Conservation (phyloP, 1,140 invertebrate species). For the Temnothorax nylanderi region DNA sequence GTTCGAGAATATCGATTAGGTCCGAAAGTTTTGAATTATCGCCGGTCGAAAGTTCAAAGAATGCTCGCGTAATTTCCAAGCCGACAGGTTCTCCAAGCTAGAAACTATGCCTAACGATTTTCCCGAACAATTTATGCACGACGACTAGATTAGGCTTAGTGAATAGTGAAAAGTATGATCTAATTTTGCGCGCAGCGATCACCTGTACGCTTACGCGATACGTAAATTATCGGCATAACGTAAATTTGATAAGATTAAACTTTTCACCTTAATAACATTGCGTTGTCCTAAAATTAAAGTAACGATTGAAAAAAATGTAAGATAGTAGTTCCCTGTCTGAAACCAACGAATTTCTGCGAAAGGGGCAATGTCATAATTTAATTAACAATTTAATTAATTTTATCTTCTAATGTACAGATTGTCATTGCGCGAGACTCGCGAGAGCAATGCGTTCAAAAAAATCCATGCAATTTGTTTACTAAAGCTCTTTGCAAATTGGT, state of each 20-base stretch:
- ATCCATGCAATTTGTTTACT: slow-evolving; percentile 23
- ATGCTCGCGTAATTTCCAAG: slow-evolving; percentile 67
- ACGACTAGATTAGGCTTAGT: slow-evolving; percentile 44
- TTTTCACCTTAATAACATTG: neutral
- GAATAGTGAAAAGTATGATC: slow-evolving; percentile 58
- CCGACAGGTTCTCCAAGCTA: slow-evolving; percentile 25
- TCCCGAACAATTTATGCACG: slow-evolving; percentile 68
- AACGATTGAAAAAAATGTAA: slow-evolving; percentile 37
- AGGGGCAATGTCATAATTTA: slow-evolving; percentile 54
- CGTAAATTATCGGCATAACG: slow-evolving; percentile 26
- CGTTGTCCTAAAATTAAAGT: slow-evolving; percentile 9
- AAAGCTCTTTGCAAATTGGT: neutral
- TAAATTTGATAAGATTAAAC: slow-evolving; percentile 48
- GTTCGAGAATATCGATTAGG: slow-evolving; percentile 9
- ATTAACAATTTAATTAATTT: slow-evolving; percentile 65
- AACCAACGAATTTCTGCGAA: neutral
- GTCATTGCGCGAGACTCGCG: neutral
- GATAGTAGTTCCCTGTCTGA: neutral
- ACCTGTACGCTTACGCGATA: slow-evolving; percentile 10
- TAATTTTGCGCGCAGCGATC: slow-evolving; percentile 47
- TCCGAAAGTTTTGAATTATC: slow-evolving; percentile 71
- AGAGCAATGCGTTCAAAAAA: slow-evolving; percentile 2
- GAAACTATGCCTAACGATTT: slow-evolving; percentile 73
- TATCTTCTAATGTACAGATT: slow-evolving; percentile 57
- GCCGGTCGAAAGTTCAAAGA: slow-evolving; percentile 70